phyloP scores from a whole-genome alignment of 2,888 invertebrate species.

The Sicus ferrugineus region DNA sequence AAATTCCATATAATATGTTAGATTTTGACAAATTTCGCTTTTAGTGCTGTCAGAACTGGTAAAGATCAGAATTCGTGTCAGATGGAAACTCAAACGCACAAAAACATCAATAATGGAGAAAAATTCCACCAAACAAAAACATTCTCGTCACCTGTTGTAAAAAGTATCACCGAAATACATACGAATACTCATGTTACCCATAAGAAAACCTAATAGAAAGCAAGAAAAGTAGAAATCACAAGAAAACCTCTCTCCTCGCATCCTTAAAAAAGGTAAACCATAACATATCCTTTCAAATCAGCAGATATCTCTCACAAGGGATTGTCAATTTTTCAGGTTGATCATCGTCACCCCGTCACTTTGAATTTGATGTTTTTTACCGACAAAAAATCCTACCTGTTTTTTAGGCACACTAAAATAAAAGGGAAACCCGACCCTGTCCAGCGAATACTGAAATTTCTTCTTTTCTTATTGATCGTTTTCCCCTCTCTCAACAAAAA shows the following conservation, averaged over 20 bases:
- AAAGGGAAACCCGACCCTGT: not conserved
- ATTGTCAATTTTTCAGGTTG: constrained; percentile 35
- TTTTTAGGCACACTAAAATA: constrained; percentile 14
- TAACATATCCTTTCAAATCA: not conserved
- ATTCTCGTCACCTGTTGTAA: constrained; percentile 29
- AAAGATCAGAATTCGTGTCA: not conserved
- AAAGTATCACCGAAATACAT: not conserved
- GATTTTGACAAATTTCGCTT: no score
- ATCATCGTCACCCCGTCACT: constrained; percentile 27
- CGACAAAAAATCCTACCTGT: constrained; percentile 29
- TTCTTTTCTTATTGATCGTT: not conserved
- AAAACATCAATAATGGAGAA: not conserved
- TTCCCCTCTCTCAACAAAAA: no score
- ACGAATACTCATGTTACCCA: constrained; percentile 25
- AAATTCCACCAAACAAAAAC: not conserved
- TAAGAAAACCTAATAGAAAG: not conserved
- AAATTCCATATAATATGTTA: no score
- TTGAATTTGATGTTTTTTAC: constrained; percentile 15
- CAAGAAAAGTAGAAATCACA: not conserved
- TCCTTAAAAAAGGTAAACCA: not conserved
- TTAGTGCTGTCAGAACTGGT: no score
- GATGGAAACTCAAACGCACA: not conserved
- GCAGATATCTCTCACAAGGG: not conserved
- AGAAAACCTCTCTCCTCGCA: not conserved
- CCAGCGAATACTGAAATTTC: not conserved